Conservation (phyloP, 2,113 vertebrate species). For the Bambusicola thoracicus region DNA sequence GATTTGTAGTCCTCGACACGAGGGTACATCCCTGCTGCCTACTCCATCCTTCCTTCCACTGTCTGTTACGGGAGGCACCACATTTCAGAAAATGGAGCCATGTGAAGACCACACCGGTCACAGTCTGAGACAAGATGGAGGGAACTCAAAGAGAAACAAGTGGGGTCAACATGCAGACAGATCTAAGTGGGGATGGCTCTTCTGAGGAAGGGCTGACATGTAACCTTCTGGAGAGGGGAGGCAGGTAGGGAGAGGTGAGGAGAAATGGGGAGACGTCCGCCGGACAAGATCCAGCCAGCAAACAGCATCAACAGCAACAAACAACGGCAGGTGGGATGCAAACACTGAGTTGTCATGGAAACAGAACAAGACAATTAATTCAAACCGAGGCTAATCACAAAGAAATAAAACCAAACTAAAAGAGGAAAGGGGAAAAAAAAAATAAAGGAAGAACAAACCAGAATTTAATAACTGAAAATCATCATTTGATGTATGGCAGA, state of each 20-base stretch:
- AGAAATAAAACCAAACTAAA: conserved; percentile 68
- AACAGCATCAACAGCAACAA: conserved; percentile 76
- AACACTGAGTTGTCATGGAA: conserved; percentile 80
- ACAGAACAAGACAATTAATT: conserved; percentile 84
- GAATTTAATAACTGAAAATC: conserved; percentile 59
- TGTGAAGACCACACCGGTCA: conserved; percentile 70
- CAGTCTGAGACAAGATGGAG: conserved; percentile 75
- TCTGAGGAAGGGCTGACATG: conserved; percentile 38
- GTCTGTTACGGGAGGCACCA: not conserved
- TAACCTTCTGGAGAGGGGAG: conserved; percentile 53
- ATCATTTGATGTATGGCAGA: conserved; percentile 66
- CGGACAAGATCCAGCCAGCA: conserved; percentile 67
- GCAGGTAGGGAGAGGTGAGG: conserved; percentile 67
- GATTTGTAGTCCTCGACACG: not conserved
- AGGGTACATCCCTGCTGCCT: not conserved
- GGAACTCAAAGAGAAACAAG: conserved; percentile 52
- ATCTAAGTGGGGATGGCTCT: conserved; percentile 46
- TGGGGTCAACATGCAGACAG: conserved; percentile 79
- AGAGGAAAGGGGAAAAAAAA: not conserved
- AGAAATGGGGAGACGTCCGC: conserved; percentile 70
- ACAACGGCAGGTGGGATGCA: conserved; percentile 75
- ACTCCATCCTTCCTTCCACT: not conserved
- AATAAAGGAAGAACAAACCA: conserved; percentile 22
- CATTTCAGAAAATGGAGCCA: conserved; percentile 78
- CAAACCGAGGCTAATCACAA: conserved; percentile 77